phyloP scores from a whole-genome alignment of 1,140 invertebrate species.

The Drosophila pallidifrons region DNA sequence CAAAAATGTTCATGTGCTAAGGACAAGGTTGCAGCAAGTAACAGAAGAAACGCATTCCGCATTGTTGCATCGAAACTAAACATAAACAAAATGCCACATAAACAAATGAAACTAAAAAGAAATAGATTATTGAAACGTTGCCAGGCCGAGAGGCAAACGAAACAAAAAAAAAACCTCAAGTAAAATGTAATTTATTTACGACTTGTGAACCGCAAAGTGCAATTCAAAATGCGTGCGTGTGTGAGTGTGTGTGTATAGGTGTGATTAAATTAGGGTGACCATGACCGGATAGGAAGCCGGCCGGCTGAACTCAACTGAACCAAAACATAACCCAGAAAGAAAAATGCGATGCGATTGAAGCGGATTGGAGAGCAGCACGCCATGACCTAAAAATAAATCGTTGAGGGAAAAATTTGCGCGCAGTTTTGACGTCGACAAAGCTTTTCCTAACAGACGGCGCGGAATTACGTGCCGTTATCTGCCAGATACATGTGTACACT shows the following conservation, averaged over 20 bases:
- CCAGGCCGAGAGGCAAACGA: slow-evolving; percentile 8
- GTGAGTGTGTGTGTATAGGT: slow-evolving; percentile 5
- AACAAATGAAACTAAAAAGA: slow-evolving; percentile 41
- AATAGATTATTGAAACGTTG: slow-evolving; percentile 38
- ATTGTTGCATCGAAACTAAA: slow-evolving; percentile 58
- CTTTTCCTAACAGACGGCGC: slow-evolving; percentile 68
- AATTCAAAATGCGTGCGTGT: slow-evolving; percentile 6
- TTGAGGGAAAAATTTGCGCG: slow-evolving; percentile 13
- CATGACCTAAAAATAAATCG: slow-evolving; percentile 77
- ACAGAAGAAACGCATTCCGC: slow-evolving; percentile 57
- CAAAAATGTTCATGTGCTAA: slow-evolving; percentile 70
- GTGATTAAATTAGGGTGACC: slow-evolving; percentile 31
- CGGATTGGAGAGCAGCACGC: slow-evolving; percentile 55
- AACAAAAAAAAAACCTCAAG: background rate
- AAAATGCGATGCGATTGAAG: slow-evolving; percentile 23
- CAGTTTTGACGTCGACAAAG: slow-evolving; percentile 66
- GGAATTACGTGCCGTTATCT: slow-evolving; percentile 67
- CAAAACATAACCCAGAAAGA: slow-evolving; percentile 42
- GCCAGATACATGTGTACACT: slow-evolving; percentile 28
- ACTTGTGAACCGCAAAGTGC: slow-evolving; percentile 31
- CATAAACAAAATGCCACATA: slow-evolving; percentile 73
- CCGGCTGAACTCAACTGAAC: slow-evolving; percentile 16
- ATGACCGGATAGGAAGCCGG: slow-evolving; percentile 17
- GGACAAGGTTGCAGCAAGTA: slow-evolving; percentile 68
- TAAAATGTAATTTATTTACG: slow-evolving; percentile 36